Evolutionary conservation across 2,113 vertebrate genomes (phyloP), one percentile per base, ranked within the genome.

Genomic region (Cavia porcellus): DNA sequence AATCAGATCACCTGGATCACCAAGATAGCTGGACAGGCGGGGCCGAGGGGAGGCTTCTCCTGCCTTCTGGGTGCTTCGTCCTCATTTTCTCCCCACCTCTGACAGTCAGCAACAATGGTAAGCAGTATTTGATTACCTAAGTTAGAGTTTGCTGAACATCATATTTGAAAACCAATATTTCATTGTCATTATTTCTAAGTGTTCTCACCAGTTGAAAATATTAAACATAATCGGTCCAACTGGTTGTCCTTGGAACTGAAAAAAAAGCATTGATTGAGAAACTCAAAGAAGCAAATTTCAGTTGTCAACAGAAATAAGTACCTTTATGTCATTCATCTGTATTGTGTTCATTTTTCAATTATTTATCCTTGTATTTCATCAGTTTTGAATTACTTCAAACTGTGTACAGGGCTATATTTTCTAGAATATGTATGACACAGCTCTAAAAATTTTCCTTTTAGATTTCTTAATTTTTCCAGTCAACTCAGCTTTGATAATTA

Each of bases 1-100:
- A 79, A 70, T 96, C 57, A 97, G 74, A 74, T 74, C 47, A 74
- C 64, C 95, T 68, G 30, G 42, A 86, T 93, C 84, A 84, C 75
- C n/a, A 57, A 45, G 85, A 25, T 52, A 61, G 55, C 20, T 17
- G 9, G 47, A 38, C 7, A 75, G 91, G 72, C 12, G n/a, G 22
- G 11, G 42, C 2, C 20, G 38, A n/a, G 19, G 2, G 38, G 47
- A 20, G 35, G 0, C 42, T 55, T 32, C 35, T 30, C 17, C 6
- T 1, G 19, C 42, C 32, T 50, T 7, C 0, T 25, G 30, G 1
- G 4, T 9, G 1, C 2, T 0, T 3, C 57, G 62, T 55, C 66
- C 42, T 94, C 42, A 45, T 66, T 92, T 22, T 19, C 59, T n/a
- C 47, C 57, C 32, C 10, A 24, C 4, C 14, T 52, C n/a, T 68